These are phyloP conservation scores for Protobothrops flavoviridis DNA, from an alignment of 2,113 vertebrate genomes.

Conservation along the genomic window DNA sequence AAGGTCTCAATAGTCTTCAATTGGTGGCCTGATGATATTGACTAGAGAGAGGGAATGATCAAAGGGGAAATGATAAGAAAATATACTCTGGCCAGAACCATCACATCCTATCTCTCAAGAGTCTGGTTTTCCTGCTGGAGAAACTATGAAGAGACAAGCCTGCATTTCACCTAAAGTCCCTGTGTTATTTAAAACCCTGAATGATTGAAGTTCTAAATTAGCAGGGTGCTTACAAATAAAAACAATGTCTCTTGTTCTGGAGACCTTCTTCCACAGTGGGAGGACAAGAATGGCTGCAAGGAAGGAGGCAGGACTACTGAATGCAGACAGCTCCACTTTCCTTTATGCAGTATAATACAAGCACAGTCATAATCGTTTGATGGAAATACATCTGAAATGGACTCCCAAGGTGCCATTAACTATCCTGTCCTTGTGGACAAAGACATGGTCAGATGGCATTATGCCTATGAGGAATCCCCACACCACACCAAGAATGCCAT, in stretches of 20 bases:
- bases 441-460: not conserved
- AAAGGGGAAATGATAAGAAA: not conserved
- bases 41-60: not conserved
- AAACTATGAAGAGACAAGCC: not conserved
- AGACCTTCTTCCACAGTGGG: not conserved
- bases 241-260: not conserved
- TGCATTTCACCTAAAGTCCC: not conserved
- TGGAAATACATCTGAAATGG: not conserved
- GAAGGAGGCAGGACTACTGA: not conserved
- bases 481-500: not conserved
- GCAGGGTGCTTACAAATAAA: not conserved
- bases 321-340: not conserved
- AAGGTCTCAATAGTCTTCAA: not conserved
- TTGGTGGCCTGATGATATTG: not conserved
- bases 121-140: not conserved
- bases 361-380: not conserved
- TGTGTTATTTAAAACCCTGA: not conserved
- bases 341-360: not conserved
- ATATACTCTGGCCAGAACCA: not conserved
- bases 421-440: not conserved
- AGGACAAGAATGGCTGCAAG: not conserved
- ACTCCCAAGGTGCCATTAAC: not conserved
- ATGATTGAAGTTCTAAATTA: not conserved
- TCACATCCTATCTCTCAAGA: not conserved
- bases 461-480: not conserved